Conservation (phyloP, 1,140 invertebrate genomes). For the Bombus waltoni region DNA sequence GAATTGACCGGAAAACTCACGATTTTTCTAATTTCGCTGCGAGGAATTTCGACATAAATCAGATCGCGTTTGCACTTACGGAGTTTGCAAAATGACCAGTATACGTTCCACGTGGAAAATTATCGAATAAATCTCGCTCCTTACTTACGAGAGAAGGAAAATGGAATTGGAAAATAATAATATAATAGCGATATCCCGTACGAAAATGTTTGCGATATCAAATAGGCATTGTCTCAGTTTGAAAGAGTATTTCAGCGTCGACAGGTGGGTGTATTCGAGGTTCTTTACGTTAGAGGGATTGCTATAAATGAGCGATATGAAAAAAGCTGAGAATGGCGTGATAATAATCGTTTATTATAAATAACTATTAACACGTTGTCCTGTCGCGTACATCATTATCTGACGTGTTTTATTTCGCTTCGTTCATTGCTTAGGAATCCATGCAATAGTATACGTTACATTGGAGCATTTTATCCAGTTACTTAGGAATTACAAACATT, state of each 20-base stretch:
- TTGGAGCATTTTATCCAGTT: constrained; percentile 52
- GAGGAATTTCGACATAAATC: constrained; percentile 4
- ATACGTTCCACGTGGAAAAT: neutral
- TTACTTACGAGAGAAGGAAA: neutral
- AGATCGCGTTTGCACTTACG: neutral
- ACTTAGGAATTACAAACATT: constrained; percentile 67
- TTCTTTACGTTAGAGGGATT: too few species aligned
- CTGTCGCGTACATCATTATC: constrained; percentile 67
- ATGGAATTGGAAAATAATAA: too few species aligned
- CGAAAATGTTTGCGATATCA: neutral
- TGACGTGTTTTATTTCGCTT: constrained; percentile 46
- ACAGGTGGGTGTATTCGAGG: too few species aligned
- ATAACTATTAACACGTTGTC: constrained; percentile 76
- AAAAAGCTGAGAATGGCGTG: constrained; percentile 37
- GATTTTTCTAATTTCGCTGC: constrained; percentile 16
- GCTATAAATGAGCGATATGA: too few species aligned
- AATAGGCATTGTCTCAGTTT: neutral
- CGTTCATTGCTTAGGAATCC: constrained; percentile 57
- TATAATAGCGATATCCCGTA: too few species aligned
- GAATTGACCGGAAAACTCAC: constrained; percentile 6
- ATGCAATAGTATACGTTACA: constrained; percentile 60
- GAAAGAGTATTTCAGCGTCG: too few species aligned
- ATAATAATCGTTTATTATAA: constrained; percentile 79
- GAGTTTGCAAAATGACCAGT: neutral
- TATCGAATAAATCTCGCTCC: constrained; percentile 4